Conservation (phyloP, 35 echinoderm and acorn worm species). For the Apostichopus parvimensis region DNA sequence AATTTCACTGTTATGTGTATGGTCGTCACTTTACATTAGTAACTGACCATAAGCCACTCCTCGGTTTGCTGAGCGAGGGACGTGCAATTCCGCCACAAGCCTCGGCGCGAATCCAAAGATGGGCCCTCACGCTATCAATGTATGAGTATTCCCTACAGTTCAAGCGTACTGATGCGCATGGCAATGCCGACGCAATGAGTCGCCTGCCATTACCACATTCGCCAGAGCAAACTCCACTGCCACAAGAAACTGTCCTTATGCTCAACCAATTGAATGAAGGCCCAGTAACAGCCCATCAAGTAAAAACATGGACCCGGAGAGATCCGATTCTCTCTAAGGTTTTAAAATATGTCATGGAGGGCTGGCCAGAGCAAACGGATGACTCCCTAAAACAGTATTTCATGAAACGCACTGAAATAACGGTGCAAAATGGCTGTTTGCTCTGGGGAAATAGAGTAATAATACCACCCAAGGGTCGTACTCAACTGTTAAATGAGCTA, state of each 20-base stretch:
- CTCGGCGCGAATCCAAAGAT: slow-evolving; percentile 67
- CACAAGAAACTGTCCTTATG: slow-evolving; percentile 18
- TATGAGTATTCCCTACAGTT: slow-evolving; percentile 50
- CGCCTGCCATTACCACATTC: slow-evolving; percentile 55
- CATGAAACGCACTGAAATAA: slow-evolving; percentile 8
- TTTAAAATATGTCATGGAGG: slow-evolving; percentile 26
- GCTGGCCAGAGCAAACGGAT: slow-evolving; percentile 47
- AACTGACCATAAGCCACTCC: slow-evolving; percentile 63
- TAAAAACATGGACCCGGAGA: slow-evolving; percentile 13
- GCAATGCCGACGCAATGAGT: slow-evolving; percentile 64
- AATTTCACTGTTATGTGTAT: slow-evolving; percentile 67
- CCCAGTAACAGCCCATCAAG: slow-evolving; percentile 11
- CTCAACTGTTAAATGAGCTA: slow-evolving; percentile 46
- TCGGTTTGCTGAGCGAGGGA: slow-evolving; percentile 51
- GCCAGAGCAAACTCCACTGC: slow-evolving; percentile 10
- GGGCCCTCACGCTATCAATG: slow-evolving; percentile 63
- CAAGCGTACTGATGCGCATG: slow-evolving; percentile 32
- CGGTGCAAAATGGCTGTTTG: not conserved
- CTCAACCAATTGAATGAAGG: slow-evolving; percentile 18
- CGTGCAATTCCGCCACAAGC: slow-evolving; percentile 51
- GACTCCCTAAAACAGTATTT: not conserved
- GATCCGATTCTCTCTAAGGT: slow-evolving; percentile 27
- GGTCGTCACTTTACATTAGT: slow-evolving; percentile 65
- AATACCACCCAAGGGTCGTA: not conserved
- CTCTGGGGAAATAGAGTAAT: not conserved